Conservation (phyloP, 2,888 invertebrate genomes). For the Catocala nupta region DNA sequence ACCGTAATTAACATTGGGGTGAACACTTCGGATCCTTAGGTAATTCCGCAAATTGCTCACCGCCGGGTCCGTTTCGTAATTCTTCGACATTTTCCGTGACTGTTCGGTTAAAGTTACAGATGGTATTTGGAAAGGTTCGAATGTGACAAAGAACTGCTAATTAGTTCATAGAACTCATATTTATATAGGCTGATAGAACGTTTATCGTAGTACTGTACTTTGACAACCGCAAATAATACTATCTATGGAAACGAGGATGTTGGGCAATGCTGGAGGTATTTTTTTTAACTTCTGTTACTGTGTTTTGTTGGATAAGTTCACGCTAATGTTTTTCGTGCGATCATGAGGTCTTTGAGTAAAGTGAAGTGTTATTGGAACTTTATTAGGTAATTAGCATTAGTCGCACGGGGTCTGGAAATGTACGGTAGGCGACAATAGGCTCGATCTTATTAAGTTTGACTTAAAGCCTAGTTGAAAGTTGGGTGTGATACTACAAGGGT, state of each 20-base stretch:
- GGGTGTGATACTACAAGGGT: no score
- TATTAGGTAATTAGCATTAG: no score
- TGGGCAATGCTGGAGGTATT: constrained; percentile 13
- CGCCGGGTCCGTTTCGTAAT: constrained; percentile 75
- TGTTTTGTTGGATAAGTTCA: no score
- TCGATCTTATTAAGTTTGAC: no score
- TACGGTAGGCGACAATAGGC: no score
- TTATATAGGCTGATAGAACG: constrained; percentile 29
- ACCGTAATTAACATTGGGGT: constrained; percentile 92
- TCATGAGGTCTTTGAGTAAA: no score
- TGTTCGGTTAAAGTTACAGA: neutral
- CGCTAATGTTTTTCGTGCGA: no score
- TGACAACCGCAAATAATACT: constrained; percentile 46
- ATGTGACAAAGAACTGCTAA: neutral
- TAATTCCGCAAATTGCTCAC: constrained; percentile 91
- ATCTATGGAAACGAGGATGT: constrained; percentile 32
- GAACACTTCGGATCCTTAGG: constrained; percentile 91
- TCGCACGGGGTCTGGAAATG: no score
- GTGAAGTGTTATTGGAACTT: no score
- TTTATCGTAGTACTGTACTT: constrained; percentile 40
- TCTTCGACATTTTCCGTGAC: constrained; percentile 55
- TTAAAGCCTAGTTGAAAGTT: no score
- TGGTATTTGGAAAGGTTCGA: neutral
- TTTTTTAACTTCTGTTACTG: neutral
- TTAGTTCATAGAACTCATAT: neutral